Evolutionary conservation across 2,888 invertebrate genomes (phyloP).

Genomic region (Sarcophaga rosellei): DNA sequence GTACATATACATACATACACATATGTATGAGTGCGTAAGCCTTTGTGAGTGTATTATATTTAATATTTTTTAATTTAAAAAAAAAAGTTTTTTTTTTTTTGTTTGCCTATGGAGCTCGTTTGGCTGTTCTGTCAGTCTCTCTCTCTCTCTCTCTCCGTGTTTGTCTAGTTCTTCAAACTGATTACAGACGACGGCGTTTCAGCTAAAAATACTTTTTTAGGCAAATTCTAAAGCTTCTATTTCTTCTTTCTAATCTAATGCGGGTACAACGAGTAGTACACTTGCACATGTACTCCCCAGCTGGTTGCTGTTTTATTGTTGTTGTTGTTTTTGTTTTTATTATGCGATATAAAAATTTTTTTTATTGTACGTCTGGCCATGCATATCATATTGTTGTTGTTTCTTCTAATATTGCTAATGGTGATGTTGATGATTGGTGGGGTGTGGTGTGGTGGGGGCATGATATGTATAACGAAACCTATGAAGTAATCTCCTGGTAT

Average conservation of each 20-base stretch:
- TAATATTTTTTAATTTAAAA: background rate
- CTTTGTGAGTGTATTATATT: background rate
- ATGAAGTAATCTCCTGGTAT: too few species aligned
- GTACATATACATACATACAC: too few species aligned
- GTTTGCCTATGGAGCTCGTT: background rate
- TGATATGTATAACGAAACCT: too few species aligned
- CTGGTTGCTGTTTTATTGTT: background rate
- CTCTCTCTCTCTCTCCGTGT: background rate
- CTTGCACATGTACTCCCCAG: conserved; percentile 8
- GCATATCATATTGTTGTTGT: background rate
- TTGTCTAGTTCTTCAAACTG: background rate
- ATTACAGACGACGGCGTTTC: background rate
- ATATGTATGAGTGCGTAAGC: too few species aligned
- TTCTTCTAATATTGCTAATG: background rate
- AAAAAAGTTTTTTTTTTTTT: background rate
- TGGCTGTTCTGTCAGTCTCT: background rate
- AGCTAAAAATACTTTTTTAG: background rate
- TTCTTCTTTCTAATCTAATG: background rate
- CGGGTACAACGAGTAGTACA: conserved; percentile 1
- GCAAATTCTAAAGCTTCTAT: background rate
- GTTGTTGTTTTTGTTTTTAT: background rate
- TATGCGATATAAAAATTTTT: conserved; percentile 23
- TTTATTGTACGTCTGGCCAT: background rate
- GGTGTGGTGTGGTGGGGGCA: background rate
- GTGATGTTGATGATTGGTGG: background rate